Base-by-base conservation (phyloP, 1,140 invertebrate species). In the Gerris buenoi region DNA sequence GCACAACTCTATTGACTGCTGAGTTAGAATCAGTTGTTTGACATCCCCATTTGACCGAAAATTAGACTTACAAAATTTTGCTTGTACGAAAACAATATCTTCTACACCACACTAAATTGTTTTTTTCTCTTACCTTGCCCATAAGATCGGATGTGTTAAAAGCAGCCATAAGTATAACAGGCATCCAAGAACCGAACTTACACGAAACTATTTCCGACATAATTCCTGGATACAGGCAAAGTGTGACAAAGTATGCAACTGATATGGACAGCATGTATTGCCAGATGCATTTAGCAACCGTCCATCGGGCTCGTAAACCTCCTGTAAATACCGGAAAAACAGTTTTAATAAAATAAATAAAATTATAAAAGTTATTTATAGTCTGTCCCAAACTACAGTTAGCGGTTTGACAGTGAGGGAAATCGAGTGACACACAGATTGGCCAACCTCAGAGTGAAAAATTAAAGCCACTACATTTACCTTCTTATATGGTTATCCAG, bases 181-280 rank as follows among this genome's bases (percentile, higher is more conserved):
- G 91, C 90, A 94, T 93, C 91, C 92, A 95, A 1, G 85, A 85
- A 5, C 85, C 84, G 26, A 91, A 84, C 25, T 82, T 82, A 72
- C 91, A 94, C 29, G 89, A 93, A 33, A 86, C 82, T 29, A 95
- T 87, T 77, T 95, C 91, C 0, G 90, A 91, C 66, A 90, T 85
- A 26, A 95, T 91, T 27, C 91, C 92, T 2, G 92, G 92, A 73
- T 95, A 95, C 1, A 95, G 79, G 67, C 87, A 90, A 0, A 94
- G 79, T 0, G 91, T 95, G 0, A 93, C 89, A 73, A 90, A 90
- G 74, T 95, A 95, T 18, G 90, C 89, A 27, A 91, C 75, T 0
- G 85, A 86, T 65, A 95, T 93, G 22, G 88, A 88, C 18, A 89
- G 78, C 91, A 94, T 94, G 76, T 92, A 93, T 0, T 90, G 90